These are phyloP conservation scores for Platycheirus albimanus DNA, from an alignment of 2,888 invertebrate genomes.

Conservation along the genomic window DNA sequence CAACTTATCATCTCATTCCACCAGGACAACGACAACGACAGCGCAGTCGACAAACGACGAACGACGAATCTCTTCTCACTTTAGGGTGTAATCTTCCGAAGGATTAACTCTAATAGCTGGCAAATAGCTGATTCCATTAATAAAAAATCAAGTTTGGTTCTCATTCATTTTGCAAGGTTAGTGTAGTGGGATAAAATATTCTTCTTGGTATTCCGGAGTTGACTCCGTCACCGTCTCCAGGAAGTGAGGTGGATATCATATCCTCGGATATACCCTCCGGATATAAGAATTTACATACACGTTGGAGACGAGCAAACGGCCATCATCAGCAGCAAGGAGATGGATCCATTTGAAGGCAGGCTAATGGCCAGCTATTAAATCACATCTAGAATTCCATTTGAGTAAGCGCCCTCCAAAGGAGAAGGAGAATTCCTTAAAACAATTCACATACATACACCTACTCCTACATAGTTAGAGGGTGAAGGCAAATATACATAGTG, in stretches of 20 bases:
- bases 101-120: constrained; percentile 75
- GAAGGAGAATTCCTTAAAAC: constrained; percentile 55
- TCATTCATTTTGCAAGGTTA: constrained; percentile 62
- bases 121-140: constrained; percentile 75
- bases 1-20: constrained; percentile 39
- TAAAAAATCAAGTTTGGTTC: constrained; percentile 74
- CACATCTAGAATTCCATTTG: constrained; percentile 76
- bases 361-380: constrained; percentile 76
- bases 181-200: too few species aligned
- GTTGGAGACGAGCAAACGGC: constrained; percentile 16
- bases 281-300: constrained; percentile 73
- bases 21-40: background rate
- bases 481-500: background rate
- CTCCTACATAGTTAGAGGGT: background rate
- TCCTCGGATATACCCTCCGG: constrained; percentile 68
- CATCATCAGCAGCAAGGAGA: constrained; percentile 30
- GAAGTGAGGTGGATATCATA: constrained; percentile 70
- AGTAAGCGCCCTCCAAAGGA: constrained; percentile 41
- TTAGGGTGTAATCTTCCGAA: constrained; percentile 72
- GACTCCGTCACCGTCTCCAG: constrained; percentile 69
- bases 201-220: constrained; percentile 19
- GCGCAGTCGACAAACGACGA: background rate
- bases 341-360: constrained; percentile 67
- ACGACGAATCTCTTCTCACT: constrained; percentile 37
- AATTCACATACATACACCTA: background rate